Evolutionary conservation across 1,140 invertebrate genomes (phyloP), one percentile per base, ranked within the genome.

Genomic region (Pachyrhynchus sulphureomaculatus): DNA sequence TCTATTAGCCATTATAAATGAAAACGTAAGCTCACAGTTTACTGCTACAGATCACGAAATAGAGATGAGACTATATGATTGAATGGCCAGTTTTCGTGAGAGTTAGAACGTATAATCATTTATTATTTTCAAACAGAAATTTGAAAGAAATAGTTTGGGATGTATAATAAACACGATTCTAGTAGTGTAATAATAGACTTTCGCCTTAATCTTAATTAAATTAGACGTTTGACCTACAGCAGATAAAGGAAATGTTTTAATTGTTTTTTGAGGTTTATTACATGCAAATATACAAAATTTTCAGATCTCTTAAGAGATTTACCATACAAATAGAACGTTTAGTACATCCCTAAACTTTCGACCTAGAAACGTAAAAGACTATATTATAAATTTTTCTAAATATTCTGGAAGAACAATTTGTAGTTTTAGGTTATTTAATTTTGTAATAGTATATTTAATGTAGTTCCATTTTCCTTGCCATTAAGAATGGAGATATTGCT

Each of bases 41-140:
- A 52, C 53, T 41, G 37, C 39, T 13, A 36, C 15, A 21, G 39
- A 55, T 55, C 53, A 55, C 53, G 53, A 44, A 55, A 41, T n/a
- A 10, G 29, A 23, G 29, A 52, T 52, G 48, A 52, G 36, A 34
- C 18, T 34, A 10, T 32, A 42, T 55, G 53, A 55, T 55, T 44
- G 33, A 53, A 37, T 24, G 32, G 32, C 34, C 32, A n/a, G 13
- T 42, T 55, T 55, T 44, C 53, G 53, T 55, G 53, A 42, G 37
- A 42, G 20, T 55, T 55, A 13, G 36, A 52, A 52, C 29, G 2
- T 52, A 34, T 36, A 52, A 49, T 36, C 29, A 52, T 52, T 52
- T 15, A 21, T 52, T 36, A 52, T 36, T 24, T 21, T 29, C 17
- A 2, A 4, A 52, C 1, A 18, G 18, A 21, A 48, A 17, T 48